Evolutionary conservation across 2,797 vertebrate genomes (phyloP).

Genomic region (Cheirogaleus major): DNA sequence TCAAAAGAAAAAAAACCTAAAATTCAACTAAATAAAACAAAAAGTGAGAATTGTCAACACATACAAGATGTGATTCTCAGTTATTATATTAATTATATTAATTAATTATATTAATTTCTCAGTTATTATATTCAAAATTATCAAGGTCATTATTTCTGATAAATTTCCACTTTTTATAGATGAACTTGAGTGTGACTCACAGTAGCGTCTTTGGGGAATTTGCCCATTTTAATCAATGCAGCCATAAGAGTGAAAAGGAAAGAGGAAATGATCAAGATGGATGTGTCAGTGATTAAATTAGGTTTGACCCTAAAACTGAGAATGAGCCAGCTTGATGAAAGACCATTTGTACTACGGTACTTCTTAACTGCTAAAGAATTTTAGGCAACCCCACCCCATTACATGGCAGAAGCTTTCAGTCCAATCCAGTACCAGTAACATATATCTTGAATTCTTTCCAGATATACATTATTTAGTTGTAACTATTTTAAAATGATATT

Average conservation of each 20-base stretch:
- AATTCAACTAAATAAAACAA: background rate
- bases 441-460: background rate
- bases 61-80: background rate
- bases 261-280: background rate
- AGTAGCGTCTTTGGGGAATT: slow-evolving; percentile 17
- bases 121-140: slow-evolving; percentile 4
- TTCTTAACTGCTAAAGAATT: background rate
- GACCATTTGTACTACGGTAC: background rate
- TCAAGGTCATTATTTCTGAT: slow-evolving; percentile 32
- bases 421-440: background rate
- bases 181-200: slow-evolving; percentile 12
- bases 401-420: background rate
- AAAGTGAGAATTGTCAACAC: background rate
- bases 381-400: background rate
- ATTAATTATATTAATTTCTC: background rate
- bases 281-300: slow-evolving; percentile 44
- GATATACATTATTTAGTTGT: slow-evolving; percentile 27
- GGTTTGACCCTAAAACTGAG: slow-evolving; percentile 38
- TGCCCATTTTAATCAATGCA: slow-evolving; percentile 5
- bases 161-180: slow-evolving; percentile 34
- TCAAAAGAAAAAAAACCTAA: background rate
- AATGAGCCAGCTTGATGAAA: slow-evolving; percentile 16
- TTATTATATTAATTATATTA: background rate
- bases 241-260: background rate
- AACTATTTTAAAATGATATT: background rate